Conservation (phyloP, 2,888 invertebrate species). For the Meiosimyza decipiens region DNA sequence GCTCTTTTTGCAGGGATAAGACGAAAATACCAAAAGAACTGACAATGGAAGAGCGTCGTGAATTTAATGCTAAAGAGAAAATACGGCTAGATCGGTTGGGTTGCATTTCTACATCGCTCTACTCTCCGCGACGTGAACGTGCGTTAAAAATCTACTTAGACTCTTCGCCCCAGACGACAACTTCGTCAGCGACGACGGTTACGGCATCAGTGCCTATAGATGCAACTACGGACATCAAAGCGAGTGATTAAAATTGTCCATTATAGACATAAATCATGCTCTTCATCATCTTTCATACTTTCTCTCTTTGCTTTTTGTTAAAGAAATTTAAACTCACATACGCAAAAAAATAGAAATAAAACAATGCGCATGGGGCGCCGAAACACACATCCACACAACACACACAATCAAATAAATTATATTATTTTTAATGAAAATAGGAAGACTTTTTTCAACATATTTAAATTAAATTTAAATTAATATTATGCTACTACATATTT, state of each 20-base stretch:
- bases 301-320: slow-evolving; percentile 18
- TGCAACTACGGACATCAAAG: slow-evolving; percentile 39
- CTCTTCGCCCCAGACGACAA: slow-evolving; percentile 52
- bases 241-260: slow-evolving; percentile 2
- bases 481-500: neutral
- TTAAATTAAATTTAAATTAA: slow-evolving; percentile 42
- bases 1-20: slow-evolving; percentile 70
- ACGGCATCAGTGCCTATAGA: slow-evolving; percentile 51
- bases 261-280: slow-evolving; percentile 7
- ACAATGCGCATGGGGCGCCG: neutral
- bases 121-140: slow-evolving; percentile 75
- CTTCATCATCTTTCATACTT: neutral
- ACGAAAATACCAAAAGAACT: slow-evolving; percentile 71
- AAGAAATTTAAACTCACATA: neutral
- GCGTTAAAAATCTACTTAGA: slow-evolving; percentile 80
- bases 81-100: slow-evolving; percentile 67
- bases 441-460: slow-evolving; percentile 38
- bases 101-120: slow-evolving; percentile 65
- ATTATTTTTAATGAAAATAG: slow-evolving; percentile 22
- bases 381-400: slow-evolving; percentile 3
- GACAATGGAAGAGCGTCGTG: slow-evolving; percentile 72
- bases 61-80: slow-evolving; percentile 73
- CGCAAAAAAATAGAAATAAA: neutral
- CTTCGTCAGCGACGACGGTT: slow-evolving; percentile 22
- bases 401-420: slow-evolving; percentile 20